Percentiles rank a stretch among this genome's conserved stretches.
Evolutionary conservation across 2,888 invertebrate genomes (phyloP).

Genomic region (Drosophila fungiperda): DNA sequence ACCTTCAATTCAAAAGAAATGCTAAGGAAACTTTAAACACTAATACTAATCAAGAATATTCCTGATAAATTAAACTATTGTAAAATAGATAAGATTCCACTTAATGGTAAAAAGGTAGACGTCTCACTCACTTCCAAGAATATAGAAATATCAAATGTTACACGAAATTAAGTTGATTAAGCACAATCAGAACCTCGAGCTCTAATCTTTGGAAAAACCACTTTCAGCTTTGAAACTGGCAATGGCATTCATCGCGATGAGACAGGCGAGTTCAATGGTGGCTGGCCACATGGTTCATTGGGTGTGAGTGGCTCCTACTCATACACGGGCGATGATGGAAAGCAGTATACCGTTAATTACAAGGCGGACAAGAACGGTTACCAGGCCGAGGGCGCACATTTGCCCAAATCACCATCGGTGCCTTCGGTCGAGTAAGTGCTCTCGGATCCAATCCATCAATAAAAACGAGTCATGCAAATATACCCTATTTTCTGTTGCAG

Average conservation of each 20-base stretch:
- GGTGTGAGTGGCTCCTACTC: constrained; percentile 88
- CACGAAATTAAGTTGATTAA: not conserved
- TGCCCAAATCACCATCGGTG: constrained; percentile 91
- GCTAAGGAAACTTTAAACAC: not conserved
- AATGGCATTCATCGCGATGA: constrained; percentile 88
- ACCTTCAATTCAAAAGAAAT: not conserved
- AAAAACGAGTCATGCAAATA: not conserved
- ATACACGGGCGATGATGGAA: constrained; percentile 88
- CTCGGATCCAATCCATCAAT: not conserved
- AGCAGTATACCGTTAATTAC: constrained; percentile 88
- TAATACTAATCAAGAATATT: not conserved
- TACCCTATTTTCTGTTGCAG: constrained; percentile 23
- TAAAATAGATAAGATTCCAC: not conserved
- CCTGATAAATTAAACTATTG: not conserved
- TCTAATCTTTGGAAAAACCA: not conserved
- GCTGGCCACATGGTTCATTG: constrained; percentile 87
- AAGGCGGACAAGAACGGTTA: constrained; percentile 92
- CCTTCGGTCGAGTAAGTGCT: constrained; percentile 85
- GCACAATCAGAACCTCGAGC: not conserved
- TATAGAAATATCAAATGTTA: not conserved
- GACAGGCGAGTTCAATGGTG: constrained; percentile 86
- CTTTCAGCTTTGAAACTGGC: constrained; percentile 87
- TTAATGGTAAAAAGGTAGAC: not conserved
- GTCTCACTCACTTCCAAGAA: not conserved
- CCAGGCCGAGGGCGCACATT: constrained; percentile 90